Percentiles rank a stretch among this genome's conserved stretches.
These are phyloP conservation scores for Acanthoscelides obtectus DNA, from an alignment of 2,888 invertebrate species.

Conservation along the genomic window DNA sequence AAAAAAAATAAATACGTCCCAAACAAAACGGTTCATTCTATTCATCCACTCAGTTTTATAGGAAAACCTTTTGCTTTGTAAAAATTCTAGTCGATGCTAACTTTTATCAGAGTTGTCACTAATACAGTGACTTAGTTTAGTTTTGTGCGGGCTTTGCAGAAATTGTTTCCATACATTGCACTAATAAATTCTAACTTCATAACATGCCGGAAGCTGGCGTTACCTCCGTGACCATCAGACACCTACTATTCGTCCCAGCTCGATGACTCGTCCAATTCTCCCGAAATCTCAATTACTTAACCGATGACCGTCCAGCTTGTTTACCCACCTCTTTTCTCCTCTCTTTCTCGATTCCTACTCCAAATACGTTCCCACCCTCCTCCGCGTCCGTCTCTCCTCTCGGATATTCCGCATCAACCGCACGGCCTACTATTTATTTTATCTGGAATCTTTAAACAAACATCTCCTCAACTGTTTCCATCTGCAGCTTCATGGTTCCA, in stretches of 20 bases:
- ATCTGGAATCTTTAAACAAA: slow-evolving; percentile 38
- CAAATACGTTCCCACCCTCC: slow-evolving; percentile 23
- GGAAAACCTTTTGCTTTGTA: too few species aligned
- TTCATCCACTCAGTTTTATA: too few species aligned
- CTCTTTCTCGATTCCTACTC: slow-evolving; percentile 17
- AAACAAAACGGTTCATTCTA: too few species aligned
- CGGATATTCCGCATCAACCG: not conserved
- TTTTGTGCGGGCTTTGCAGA: too few species aligned
- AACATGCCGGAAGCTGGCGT: too few species aligned
- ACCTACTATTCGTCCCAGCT: not conserved
- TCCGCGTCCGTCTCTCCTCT: slow-evolving; percentile 19
- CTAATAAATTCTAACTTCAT: too few species aligned
- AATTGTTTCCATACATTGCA: too few species aligned
- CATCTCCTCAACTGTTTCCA: slow-evolving; percentile 19
- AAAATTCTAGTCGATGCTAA: too few species aligned
- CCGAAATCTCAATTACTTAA: slow-evolving; percentile 43
- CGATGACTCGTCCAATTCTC: not conserved
- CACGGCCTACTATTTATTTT: slow-evolving; percentile 32
- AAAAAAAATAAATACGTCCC: too few species aligned
- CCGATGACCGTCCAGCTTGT: slow-evolving; percentile 43
- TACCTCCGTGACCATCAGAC: too few species aligned
- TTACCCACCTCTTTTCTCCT: slow-evolving; percentile 40
- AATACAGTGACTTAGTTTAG: too few species aligned
- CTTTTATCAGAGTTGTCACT: too few species aligned
- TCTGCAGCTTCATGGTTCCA: not conserved